phyloP scores from a whole-genome alignment of 1,140 invertebrate genomes.

The Plodia interpunctella region DNA sequence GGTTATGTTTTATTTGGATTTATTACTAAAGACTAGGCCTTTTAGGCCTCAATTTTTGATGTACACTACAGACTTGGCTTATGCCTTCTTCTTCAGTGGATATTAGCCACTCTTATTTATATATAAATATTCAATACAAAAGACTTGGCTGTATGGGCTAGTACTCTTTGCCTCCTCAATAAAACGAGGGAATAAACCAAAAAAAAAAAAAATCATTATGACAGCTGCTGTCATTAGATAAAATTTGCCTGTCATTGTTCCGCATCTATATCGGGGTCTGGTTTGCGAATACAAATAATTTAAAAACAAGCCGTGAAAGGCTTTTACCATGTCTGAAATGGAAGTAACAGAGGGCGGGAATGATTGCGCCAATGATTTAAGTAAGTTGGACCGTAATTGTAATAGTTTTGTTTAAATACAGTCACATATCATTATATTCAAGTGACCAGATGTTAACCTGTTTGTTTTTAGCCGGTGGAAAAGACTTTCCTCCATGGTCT shows the following conservation, averaged over 20 bases:
- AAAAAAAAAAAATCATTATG: constrained; percentile 7
- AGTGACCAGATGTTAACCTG: constrained; percentile 26
- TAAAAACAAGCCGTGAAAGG: constrained; percentile 16
- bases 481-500: background rate
- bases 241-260: constrained; percentile 14
- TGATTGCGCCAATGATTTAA: constrained; percentile 65
- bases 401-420: constrained; percentile 1
- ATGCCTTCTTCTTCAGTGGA: too few relatives aligned
- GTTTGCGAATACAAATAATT: constrained; percentile 18
- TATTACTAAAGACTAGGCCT: too few relatives aligned
- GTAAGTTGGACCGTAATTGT: constrained; percentile 34
- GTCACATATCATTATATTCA: background rate
- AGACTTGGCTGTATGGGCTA: too few relatives aligned
- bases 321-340: constrained; percentile 60
- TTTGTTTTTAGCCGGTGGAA: constrained; percentile 20
- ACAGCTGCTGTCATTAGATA: background rate
- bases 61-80: too few relatives aligned
- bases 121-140: too few relatives aligned
- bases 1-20: too few relatives aligned
- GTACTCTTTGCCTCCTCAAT: too few relatives aligned
- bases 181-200: too few relatives aligned
- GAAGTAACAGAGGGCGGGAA: constrained; percentile 55
- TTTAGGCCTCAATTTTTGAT: too few relatives aligned
- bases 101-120: too few relatives aligned
- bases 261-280: background rate